These are phyloP conservation scores for Lepus timidus DNA, from an alignment of 2,113 vertebrate genomes.

Conservation along the genomic window DNA sequence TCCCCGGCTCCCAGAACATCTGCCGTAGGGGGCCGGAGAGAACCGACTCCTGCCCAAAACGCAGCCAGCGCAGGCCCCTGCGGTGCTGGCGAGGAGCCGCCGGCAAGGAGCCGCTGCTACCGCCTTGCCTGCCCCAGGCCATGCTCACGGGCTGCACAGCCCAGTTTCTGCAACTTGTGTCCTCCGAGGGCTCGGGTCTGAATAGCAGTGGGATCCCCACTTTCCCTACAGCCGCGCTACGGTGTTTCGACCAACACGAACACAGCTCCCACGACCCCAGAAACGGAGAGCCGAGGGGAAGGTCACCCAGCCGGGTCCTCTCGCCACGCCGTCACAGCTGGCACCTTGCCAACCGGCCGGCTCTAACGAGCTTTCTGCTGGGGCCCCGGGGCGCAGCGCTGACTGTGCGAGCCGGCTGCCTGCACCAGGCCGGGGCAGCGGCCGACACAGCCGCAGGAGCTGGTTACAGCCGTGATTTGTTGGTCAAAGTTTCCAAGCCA, in stretches of 20 bases:
- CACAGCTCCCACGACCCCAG: conserved; percentile 10
- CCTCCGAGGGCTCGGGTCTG: no score
- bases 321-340: not conserved
- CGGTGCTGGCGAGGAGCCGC: no score
- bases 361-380: not conserved
- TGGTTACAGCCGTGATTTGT: not conserved
- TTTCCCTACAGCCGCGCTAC: no score
- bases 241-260: not conserved
- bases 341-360: conserved; percentile 9
- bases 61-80: no score
- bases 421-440: not conserved
- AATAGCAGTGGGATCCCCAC: no score
- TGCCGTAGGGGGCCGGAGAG: not conserved
- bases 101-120: no score
- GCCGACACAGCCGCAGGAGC: not conserved
- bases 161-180: no score
- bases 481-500: not conserved
- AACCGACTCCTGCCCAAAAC: not conserved
- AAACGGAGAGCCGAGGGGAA: not conserved
- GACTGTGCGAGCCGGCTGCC: not conserved
- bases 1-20: not conserved
- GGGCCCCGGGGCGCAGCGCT: not conserved
- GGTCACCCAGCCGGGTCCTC: conserved; percentile 9
- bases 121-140: no score
- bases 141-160: no score